Percentiles rank a stretch among this genome's conserved stretches.
phyloP scores from a whole-genome alignment of 1,140 invertebrate genomes.

The Drusus annulatus region DNA sequence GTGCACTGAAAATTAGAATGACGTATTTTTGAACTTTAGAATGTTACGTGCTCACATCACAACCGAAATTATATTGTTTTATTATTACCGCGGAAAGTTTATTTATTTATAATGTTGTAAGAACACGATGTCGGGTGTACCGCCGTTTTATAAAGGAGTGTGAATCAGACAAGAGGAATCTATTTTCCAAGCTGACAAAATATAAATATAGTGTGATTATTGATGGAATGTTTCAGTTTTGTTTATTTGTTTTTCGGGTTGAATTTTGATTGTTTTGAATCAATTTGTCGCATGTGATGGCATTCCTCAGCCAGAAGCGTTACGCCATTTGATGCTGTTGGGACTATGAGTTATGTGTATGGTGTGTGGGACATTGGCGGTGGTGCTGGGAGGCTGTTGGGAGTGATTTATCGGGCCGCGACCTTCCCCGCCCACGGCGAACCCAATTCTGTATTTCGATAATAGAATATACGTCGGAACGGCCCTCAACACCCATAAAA shows the following conservation, averaged over 20 bases:
- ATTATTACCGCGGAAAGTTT: too few relatives aligned
- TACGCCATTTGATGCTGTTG: not conserved
- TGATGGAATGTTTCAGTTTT: too few relatives aligned
- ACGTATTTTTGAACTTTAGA: too few relatives aligned
- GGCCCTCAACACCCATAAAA: not conserved
- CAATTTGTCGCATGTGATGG: not conserved
- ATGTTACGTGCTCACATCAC: too few relatives aligned
- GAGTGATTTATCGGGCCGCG: constrained; percentile 20
- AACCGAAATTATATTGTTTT: too few relatives aligned
- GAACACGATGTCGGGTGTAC: too few relatives aligned
- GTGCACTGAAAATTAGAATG: too few relatives aligned
- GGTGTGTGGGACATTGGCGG: not conserved
- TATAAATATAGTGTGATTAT: too few relatives aligned
- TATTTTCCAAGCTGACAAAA: too few relatives aligned
- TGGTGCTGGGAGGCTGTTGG: constrained; percentile 12
- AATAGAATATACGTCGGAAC: constrained; percentile 1
- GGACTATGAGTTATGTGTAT: not conserved
- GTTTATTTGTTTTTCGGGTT: not conserved
- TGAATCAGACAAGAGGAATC: too few relatives aligned
- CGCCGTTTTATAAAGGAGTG: too few relatives aligned
- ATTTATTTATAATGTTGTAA: too few relatives aligned
- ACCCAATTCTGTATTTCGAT: constrained; percentile 29
- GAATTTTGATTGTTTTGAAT: not conserved
- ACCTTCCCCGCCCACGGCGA: constrained; percentile 5
- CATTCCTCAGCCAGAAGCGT: not conserved